Base-by-base conservation (phyloP, 2,113 vertebrate species). In the Ctenomys sociabilis region DNA sequence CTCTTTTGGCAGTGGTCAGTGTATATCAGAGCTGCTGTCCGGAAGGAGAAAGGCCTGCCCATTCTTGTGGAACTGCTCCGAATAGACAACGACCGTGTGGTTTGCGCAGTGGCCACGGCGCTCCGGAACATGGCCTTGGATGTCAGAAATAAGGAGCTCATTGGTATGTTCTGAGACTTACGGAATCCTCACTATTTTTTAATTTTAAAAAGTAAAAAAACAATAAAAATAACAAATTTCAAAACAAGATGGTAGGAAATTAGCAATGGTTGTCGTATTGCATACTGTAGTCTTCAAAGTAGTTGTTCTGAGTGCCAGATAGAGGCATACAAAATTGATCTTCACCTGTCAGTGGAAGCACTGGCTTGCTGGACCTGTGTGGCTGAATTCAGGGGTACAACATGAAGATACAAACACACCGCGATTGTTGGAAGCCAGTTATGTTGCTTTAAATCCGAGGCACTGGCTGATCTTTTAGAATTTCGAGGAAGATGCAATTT, bases 91-190 rank as follows among this genome's bases (percentile, higher is more conserved):
- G 99, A 99, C 98, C 99, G 99, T 22, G 99, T 99, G 96, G 99
- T 99, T 78, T 99, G 99, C 91, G 99, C 99, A 1, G 99, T 99
- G 77, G 99, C 99, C 97, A 99, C 99, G 1, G 99, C 99, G 26
- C 99, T 99, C 98, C 98, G 99, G 97, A 99, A 99, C 98, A 99
- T 99, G 99, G 99, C 99, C 96, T 98, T 99, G 98, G 99, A 99
- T 97, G 99, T 99, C 98, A 99, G 99, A 98, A 99, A 99, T 98
- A 99, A 99, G 98, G 99, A 99, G 94, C 98, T 99, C 97, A 99
- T 99, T 24, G 99, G 99, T 99, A 99, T 70, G 99, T 98, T 26
- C 26, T 85, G 75, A 8, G 35, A 64, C 61, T 37, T 81, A 2
- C 78, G 0, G 90, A 0, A 1, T 43, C 86, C 6, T 22, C 1